Percentiles rank a stretch among this genome's conserved stretches.
These are phyloP conservation scores for Agrotis puta DNA, from an alignment of 2,888 invertebrate species.

Conservation along the genomic window DNA sequence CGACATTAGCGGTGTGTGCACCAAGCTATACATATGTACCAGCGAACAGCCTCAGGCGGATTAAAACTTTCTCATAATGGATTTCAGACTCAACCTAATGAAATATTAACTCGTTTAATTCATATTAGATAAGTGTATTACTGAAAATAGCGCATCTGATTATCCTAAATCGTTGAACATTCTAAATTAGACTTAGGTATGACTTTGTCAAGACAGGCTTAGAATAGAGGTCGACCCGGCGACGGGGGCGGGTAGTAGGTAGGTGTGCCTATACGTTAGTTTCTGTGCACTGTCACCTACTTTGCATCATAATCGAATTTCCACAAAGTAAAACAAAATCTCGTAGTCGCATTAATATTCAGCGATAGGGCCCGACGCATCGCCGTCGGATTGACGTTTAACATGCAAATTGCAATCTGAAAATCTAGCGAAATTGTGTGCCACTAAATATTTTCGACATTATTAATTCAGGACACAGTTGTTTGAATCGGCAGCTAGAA, in stretches of 20 bases:
- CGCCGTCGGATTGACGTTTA: conserved; percentile 89
- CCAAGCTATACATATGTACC: conserved; percentile 60
- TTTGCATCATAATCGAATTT: conserved; percentile 91
- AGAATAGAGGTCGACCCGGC: conserved; percentile 8
- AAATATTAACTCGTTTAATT: conserved; percentile 59
- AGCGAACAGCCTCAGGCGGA: conserved; percentile 61
- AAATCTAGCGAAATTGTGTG: conserved; percentile 89
- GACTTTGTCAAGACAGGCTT: conserved; percentile 32
- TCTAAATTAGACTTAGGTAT: conserved; percentile 26
- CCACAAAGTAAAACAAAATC: conserved; percentile 90
- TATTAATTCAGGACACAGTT: conserved; percentile 88
- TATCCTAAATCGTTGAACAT: conserved; percentile 19
- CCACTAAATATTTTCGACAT: conserved; percentile 89
- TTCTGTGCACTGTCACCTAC: conserved; percentile 77
- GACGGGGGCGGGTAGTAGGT: neutral
- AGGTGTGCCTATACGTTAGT: conserved; percentile 33
- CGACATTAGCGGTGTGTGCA: conserved; percentile 67
- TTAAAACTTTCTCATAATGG: conserved; percentile 74
- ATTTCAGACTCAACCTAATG: conserved; percentile 70
- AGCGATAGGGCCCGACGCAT: conserved; percentile 89
- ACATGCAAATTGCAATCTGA: conserved; percentile 91
- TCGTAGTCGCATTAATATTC: conserved; percentile 89
- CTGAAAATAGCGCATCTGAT: conserved; percentile 24
- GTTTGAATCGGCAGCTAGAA: conserved; percentile 87
- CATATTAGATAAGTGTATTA: conserved; percentile 37